These are phyloP conservation scores for Vesta saturnalis DNA, from an alignment of 2,888 invertebrate genomes.

Conservation along the genomic window DNA sequence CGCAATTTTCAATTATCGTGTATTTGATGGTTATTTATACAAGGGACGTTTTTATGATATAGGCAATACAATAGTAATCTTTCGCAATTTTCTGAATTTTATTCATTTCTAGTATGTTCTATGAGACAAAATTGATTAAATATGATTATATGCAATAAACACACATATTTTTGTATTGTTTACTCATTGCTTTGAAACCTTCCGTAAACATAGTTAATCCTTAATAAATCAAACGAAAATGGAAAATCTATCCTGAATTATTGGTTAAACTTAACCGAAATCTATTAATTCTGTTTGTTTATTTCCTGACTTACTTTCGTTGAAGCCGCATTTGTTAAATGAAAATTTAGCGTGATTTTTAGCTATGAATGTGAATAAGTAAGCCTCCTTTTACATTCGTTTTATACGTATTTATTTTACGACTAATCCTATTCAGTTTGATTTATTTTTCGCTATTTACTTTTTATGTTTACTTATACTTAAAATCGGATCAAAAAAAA, in stretches of 20 bases:
- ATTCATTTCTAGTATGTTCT: too few relatives aligned
- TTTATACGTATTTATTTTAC: constrained; percentile 33
- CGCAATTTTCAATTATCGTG: too few relatives aligned
- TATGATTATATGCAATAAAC: constrained; percentile 3
- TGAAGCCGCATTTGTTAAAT: constrained; percentile 31
- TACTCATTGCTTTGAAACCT: constrained; percentile 17
- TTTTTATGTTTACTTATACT: constrained; percentile 23
- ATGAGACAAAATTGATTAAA: too few relatives aligned
- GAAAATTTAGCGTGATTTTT: constrained; percentile 36
- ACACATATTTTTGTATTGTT: neutral
- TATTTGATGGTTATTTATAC: too few relatives aligned
- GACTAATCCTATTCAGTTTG: constrained; percentile 33
- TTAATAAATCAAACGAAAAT: constrained; percentile 26
- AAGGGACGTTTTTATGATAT: too few relatives aligned
- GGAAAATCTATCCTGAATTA: constrained; percentile 30
- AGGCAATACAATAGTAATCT: too few relatives aligned
- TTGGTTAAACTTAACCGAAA: constrained; percentile 25
- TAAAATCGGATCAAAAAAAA: neutral
- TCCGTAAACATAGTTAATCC: constrained; percentile 30
- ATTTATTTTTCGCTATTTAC: constrained; percentile 33
- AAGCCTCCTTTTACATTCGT: constrained; percentile 28
- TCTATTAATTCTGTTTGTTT: constrained; percentile 34
- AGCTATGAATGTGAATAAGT: constrained; percentile 24
- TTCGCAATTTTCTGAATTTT: too few relatives aligned
- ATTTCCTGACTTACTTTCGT: constrained; percentile 33